These are phyloP conservation scores for Erebia epiphron DNA, from an alignment of 2,888 invertebrate genomes.

Conservation along the genomic window DNA sequence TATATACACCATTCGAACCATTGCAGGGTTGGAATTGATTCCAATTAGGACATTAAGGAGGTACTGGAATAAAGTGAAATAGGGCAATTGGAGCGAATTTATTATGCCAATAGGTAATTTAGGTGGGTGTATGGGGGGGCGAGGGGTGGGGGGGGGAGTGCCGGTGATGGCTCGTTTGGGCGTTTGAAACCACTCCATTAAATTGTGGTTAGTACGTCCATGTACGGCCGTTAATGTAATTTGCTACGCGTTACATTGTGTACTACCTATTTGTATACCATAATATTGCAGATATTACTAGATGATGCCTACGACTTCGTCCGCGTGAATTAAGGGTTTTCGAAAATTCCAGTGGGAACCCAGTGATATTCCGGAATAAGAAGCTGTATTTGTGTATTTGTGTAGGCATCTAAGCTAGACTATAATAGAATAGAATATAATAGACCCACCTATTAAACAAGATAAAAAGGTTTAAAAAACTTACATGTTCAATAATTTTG, in stretches of 20 bases:
- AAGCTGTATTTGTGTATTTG: too few species aligned
- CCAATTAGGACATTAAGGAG: neutral
- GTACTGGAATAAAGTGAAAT: neutral
- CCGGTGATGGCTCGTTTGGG: neutral
- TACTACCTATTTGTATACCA: too few species aligned
- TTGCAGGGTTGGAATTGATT: neutral
- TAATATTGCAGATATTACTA: too few species aligned
- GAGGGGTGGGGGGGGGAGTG: neutral
- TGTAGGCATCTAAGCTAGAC: too few species aligned
- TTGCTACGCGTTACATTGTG: neutral
- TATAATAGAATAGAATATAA: too few species aligned
- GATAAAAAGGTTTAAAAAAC: too few species aligned
- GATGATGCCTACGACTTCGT: too few species aligned
- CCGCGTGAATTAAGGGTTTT: too few species aligned
- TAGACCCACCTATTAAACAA: too few species aligned
- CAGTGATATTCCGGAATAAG: too few species aligned
- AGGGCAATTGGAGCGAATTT: neutral
- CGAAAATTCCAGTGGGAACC: too few species aligned
- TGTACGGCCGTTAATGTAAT: neutral
- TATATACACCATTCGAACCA: neutral
- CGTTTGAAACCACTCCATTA: constrained; percentile 5
- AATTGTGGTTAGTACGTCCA: neutral
- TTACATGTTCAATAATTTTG: too few species aligned
- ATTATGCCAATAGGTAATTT: neutral
- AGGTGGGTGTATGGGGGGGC: neutral